Base-by-base conservation (phyloP, 2,888 invertebrate genomes). In the Griposia aprilina region DNA sequence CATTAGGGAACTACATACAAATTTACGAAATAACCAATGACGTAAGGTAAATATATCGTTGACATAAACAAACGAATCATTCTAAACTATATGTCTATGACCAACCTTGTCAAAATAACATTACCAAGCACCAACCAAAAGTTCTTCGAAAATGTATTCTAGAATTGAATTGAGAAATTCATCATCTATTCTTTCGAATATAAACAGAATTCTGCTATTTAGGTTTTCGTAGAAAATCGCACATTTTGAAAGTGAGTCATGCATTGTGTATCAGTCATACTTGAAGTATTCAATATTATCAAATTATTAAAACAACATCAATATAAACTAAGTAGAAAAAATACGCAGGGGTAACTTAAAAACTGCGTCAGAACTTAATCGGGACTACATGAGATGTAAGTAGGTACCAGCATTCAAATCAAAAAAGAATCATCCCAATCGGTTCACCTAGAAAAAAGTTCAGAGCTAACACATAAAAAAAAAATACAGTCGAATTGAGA, bases 111-210 rank as follows among this genome's bases (percentile, higher is more conserved):
- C 41, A 70, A 59, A 68, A 36, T 20, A 65, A 57, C 59, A 26
- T 41, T 36, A 45, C 23, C 20, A 52, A 55, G 11, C 26, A n/a
- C 57, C 55, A 26, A 76, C 6, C 10, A 36, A 59, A 80, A 60
- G 57, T 77, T 80, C 78, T 83, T 48, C 41, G 59, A 66, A 66
- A 83, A 71, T 41, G 2, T 70, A 62, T 83, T 84, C 6, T n/a
- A 30, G 10, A 26, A 74, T 62, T 36, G 2, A 23, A 81, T 74
- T 62, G 23, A 55, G 41, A 48, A 63, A 65, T 60, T 55, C 52
- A 41, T 57, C 41, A 55, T 59, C 13, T 55, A 68, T 62, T 65
- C 17, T 63, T 63, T 55, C n/a, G 36, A 60, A 81, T 30, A 23
- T 50, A 83, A 78, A 78, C 70, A 66, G 23, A 60, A 62, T 20